Evolutionary conservation across 2,113 vertebrate species (phyloP).

Genomic region (Lanius collurio): DNA sequence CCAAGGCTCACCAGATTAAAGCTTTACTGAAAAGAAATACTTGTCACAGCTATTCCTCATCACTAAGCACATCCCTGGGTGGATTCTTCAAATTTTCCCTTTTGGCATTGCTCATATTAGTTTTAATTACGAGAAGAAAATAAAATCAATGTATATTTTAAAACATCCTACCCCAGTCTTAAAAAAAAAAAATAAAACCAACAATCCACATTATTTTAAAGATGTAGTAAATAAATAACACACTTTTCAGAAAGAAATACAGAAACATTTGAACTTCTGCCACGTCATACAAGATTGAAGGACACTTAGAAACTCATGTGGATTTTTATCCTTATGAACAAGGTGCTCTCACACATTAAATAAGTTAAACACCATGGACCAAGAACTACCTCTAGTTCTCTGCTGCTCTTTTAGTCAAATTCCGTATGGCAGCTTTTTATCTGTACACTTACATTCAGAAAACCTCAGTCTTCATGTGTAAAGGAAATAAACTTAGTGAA

Average conservation of each 20-base stretch:
- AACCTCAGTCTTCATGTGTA: not conserved
- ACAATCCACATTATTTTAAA: not conserved
- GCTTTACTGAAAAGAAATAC: not conserved
- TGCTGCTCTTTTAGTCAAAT: not conserved
- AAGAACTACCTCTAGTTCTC: not conserved
- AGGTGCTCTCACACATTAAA: not conserved
- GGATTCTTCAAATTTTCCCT: not conserved
- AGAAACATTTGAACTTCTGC: not conserved
- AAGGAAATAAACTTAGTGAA: not conserved
- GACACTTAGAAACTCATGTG: not conserved
- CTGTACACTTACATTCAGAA: not conserved
- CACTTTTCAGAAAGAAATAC: not conserved
- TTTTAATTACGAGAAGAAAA: not conserved
- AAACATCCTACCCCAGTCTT: accelerated
- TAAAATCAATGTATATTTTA: not conserved
- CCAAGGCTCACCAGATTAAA: not conserved
- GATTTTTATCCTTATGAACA: not conserved
- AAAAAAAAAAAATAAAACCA: too few species aligned
- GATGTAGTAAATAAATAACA: not conserved
- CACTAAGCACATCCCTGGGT: not conserved
- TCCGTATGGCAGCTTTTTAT: not conserved
- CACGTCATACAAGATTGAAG: not conserved
- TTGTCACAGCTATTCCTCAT: not conserved
- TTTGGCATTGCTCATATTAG: accelerated
- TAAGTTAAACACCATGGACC: not conserved